Percentiles rank a stretch among this genome's conserved stretches.
These are phyloP conservation scores for Microcebus murinus DNA, from an alignment of 2,113 vertebrate species.

Conservation along the genomic window DNA sequence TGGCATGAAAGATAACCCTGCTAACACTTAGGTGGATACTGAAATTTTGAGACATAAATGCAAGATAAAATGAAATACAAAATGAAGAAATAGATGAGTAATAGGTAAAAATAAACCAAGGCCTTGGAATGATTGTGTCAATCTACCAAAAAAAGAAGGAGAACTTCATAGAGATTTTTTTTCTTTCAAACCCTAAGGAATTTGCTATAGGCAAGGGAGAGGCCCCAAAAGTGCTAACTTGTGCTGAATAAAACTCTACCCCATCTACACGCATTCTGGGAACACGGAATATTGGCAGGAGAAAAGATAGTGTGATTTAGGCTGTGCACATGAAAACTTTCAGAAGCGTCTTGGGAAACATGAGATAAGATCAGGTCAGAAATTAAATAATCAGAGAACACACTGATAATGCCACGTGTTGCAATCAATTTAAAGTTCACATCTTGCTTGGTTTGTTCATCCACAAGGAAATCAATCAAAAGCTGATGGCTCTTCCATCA, in stretches of 20 bases:
- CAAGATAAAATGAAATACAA: conserved; percentile 43
- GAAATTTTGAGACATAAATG: conserved; percentile 35
- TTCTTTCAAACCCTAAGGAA: conserved; percentile 67
- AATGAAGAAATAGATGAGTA: conserved; percentile 24
- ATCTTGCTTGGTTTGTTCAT: conserved; percentile 48
- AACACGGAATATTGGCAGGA: conserved; percentile 72
- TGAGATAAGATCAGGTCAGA: conserved; percentile 76
- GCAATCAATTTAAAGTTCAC: conserved; percentile 70
- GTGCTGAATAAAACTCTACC: conserved; percentile 36
- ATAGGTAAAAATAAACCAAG: conserved; percentile 35
- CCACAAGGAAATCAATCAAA: conserved; percentile 52
- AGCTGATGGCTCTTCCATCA: neutral
- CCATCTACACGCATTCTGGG: neutral
- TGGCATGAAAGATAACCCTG: conserved; percentile 7
- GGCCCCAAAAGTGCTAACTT: neutral
- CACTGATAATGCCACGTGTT: conserved; percentile 52
- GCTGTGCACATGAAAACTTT: conserved; percentile 57
- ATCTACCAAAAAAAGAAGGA: neutral
- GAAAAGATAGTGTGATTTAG: conserved; percentile 60
- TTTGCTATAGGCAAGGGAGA: conserved; percentile 75
- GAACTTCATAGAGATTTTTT: conserved; percentile 27
- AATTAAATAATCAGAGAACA: conserved; percentile 63
- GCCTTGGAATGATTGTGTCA: neutral
- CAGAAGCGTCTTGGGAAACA: conserved; percentile 69
- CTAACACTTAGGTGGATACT: neutral